Evolutionary conservation across 2,797 vertebrate genomes (phyloP), one percentile per base, ranked within the genome.

Genomic region (Peromyscus eremicus): DNA sequence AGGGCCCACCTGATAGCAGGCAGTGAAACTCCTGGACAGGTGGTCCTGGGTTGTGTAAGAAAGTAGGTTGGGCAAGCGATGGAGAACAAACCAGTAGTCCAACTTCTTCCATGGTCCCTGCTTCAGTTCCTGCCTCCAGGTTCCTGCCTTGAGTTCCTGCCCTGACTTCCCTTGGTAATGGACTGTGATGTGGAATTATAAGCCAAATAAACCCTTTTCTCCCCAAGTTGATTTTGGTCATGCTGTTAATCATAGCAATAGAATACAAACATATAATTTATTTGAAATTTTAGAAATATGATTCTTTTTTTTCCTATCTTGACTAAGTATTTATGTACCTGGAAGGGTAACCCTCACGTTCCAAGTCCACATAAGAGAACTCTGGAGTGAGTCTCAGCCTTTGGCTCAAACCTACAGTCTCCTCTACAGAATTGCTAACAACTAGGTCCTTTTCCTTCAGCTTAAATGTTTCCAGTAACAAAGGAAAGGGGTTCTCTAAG

Each of bases 291-390:
- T 95, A 76, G 66, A 88, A 43, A 32, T 73, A 25, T 83, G 49
- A 25, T 88, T 97, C 77, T 86, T 34, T 91, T 25, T 52, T 88
- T 7, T 29, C 13, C 49, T 60, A 27, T 80, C 94, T 92, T 75
- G 3, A 81, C 17, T 90, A 83, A 89, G 40, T 27, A 8, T 43
- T 80, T 83, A 0, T 3, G 1, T 82, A 13, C 37, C 29, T 84
- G 6, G n/a, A 94, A 81, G 25, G 46, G 4, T 60, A 79, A 90
- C 37, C 6, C 37, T 77, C 1, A 0, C 75, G 40, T 90, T 89
- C 43, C 46, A 83, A 80, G 68, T 81, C 84, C 23, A n/a, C 0
- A 0, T 71, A 52, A 64, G 49, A 5, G 73, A 83, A 62, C n/a
- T 70, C 66, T 10, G 6, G 64, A 93, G 21, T 34, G 37, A 73